Base-by-base conservation (phyloP, 1,140 invertebrate genomes). In the Dendroctonus ponderosae region DNA sequence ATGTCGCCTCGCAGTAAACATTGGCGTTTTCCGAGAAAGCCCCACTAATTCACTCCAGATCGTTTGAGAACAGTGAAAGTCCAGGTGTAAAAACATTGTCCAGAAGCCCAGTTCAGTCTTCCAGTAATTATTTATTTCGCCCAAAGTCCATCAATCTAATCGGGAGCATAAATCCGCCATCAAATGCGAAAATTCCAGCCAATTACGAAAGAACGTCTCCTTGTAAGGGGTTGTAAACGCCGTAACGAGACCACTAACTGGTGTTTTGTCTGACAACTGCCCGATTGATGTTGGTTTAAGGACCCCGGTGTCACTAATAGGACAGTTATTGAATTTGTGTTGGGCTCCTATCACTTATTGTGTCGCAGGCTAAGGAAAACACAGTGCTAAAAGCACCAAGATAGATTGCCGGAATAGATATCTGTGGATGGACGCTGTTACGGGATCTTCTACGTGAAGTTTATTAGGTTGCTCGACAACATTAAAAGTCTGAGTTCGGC, bases 251-350 rank as follows among this genome's bases (percentile, higher is more conserved):
- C 68, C 58, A 62, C 65, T 60, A 70, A 70, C 69, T 61, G 59
- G 66, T 59, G 49, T 49, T 64, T 59, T 53, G 51, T 57, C 63
- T 43, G 70, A 72, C 68, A 67, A 68, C 53, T 56, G 60, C 51
- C 56, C 71, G 71, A 72, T 72, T 72, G 71, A 72, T 71, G 69
- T 62, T 56, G 63, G 48, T 67, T 71, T 70, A 67, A 69, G 62
- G 66, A 65, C 60, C 69, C 67, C 59, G 62, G 67, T 71, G 68
- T 71, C 67, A 68, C 71, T 72, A 72, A 72, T 72, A 67, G 70
- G 71, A 72, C 71, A 68, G 67, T 67, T 71, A 72, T 71, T 70
- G 70, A 67, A 72, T 72, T 72, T 72, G 69, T 72, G 69, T 71
- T 68, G 58, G 61, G 58, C 57, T 70, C 58, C 66, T 70, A 70